phyloP scores from a whole-genome alignment of 2,797 vertebrate genomes.

The Bryconaethiops microstoma region DNA sequence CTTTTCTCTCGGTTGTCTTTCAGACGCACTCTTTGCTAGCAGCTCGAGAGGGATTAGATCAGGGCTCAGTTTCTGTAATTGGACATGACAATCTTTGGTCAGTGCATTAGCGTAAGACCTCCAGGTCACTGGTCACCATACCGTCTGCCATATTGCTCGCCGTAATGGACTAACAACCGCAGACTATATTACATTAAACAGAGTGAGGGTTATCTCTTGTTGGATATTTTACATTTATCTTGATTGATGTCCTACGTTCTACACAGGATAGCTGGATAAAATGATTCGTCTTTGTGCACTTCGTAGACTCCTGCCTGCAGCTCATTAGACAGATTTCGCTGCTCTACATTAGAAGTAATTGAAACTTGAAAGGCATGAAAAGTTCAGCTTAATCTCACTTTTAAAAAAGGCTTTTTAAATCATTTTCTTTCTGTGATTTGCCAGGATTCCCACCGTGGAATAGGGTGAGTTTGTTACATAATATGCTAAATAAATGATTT shows the following conservation, averaged over 20 bases:
- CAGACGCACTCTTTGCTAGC: constrained; percentile 22
- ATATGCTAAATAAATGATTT: constrained; percentile 3
- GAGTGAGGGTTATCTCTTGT: background rate
- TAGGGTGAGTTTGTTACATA: background rate
- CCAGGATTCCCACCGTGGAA: background rate
- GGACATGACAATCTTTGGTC: constrained; percentile 66
- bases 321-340: constrained; percentile 2
- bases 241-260: background rate
- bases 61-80: constrained; percentile 66
- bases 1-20: constrained; percentile 25
- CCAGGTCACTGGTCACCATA: constrained; percentile 34
- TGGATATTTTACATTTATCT: background rate
- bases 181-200: background rate
- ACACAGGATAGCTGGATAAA: background rate
- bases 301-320: background rate
- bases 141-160: background rate
- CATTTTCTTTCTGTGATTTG: background rate
- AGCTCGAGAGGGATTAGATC: constrained; percentile 63
- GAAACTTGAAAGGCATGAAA: background rate
- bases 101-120: constrained; percentile 62
- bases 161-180: constrained; percentile 3
- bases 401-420: background rate
- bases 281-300: background rate
- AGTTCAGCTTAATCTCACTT: background rate
- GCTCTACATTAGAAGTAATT: constrained; percentile 10